Evolutionary conservation across 1,140 invertebrate genomes (phyloP), one percentile per base, ranked within the genome.

Genomic region (Thereuonema tuberculata): DNA sequence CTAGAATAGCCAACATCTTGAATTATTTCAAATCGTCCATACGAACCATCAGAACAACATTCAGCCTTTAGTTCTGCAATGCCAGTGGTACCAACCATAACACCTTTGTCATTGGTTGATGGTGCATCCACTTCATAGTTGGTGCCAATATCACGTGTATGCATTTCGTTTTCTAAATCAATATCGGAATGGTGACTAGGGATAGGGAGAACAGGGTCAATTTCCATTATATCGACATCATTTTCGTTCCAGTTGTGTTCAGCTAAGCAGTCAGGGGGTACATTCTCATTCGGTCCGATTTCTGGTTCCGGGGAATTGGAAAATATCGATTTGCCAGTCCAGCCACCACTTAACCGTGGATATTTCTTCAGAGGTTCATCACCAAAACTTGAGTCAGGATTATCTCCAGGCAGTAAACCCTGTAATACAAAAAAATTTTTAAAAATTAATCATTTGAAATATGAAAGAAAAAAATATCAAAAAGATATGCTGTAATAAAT

Each of bases 311-410:
- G n/a, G 54, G 56, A 47, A 28, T 61, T 47, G 26, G 56, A 25
- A n/a, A 37, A 56, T 17, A 26, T 9, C 2, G 55, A n/a, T 15
- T 57, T 61, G 1, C 47, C 54, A 25, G 58, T 58, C 48, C 47
- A 57, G 15, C 49, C 47, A 3, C 55, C 56, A 29, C 61, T 60
- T 23, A 64, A 27, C 24, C 61, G 56, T 1, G 61, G 67, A 63
- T 82, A 81, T 67, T 85, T 85, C 61, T 77, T 75, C 37, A 82
- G 80, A 29, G 83, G 83, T 67, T 84, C 82, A 72, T 84, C 82
- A 74, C 37, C 55, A 50, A 64, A 59, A 55, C 61, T 64, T 21
- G 50, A 54, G 14, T 64, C 63, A 12, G 62, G 27, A 15, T 20
- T 29, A n/a, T 17, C 9, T n/a, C 20, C 48, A 27, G 37, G 26